phyloP scores from a whole-genome alignment of 2,888 invertebrate genomes.

The Marronus borbonicus region DNA sequence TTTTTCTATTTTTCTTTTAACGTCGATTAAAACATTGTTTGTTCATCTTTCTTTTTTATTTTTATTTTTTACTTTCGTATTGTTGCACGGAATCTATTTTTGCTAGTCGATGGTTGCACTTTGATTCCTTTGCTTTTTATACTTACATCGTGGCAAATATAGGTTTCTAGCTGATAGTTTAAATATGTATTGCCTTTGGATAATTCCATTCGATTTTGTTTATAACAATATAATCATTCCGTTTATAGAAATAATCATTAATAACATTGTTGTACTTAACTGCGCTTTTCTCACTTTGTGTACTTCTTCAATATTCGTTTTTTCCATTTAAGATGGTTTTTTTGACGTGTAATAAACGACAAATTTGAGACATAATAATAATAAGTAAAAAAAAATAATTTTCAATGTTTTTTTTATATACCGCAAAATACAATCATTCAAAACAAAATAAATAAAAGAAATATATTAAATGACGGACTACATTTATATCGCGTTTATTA shows the following conservation, averaged over 20 bases:
- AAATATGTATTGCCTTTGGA: neutral
- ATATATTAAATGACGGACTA: no score
- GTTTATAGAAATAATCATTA: slow-evolving; percentile 30
- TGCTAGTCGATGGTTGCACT: no score
- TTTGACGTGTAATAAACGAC: slow-evolving; percentile 34
- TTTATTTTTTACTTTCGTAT: neutral
- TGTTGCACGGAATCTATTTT: neutral
- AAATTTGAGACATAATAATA: slow-evolving; percentile 26
- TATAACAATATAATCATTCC: slow-evolving; percentile 28
- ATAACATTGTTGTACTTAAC: slow-evolving; percentile 27
- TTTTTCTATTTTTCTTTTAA: neutral
- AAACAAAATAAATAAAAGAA: no score
- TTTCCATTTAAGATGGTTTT: slow-evolving; percentile 32
- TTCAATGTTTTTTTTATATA: slow-evolving; percentile 26
- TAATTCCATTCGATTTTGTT: slow-evolving; percentile 5
- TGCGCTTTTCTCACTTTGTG: neutral
- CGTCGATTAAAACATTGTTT: neutral
- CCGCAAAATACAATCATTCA: neutral
- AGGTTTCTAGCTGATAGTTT: neutral
- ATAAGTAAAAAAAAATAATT: slow-evolving; percentile 8
- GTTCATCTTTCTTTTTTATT: neutral
- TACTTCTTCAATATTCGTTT: slow-evolving; percentile 17
- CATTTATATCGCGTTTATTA: no score
- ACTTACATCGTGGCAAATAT: no score
- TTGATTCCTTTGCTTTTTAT: no score